A percentile compares a stretch with the other conserved stretches of the same genome.
These are phyloP conservation scores for Catostylus mosaicus DNA, from an alignment of 30 jellyfish, hydroid and myxozoan species.

Conservation along the genomic window DNA sequence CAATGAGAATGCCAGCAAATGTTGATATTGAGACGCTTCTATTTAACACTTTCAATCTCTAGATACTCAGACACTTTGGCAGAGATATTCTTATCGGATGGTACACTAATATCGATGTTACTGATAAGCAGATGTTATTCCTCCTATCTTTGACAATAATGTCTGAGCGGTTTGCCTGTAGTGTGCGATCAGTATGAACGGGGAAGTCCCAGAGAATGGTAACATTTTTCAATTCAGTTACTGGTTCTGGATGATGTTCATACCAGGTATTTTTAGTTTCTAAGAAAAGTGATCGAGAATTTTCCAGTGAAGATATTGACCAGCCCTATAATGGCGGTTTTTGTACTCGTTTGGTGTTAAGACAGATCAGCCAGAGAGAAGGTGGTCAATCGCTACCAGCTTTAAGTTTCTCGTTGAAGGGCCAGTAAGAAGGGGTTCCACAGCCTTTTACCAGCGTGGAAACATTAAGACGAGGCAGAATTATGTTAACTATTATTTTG, in stretches of 20 bases:
- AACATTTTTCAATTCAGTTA: slow-evolving; percentile 16
- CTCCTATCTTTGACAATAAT: slow-evolving; percentile 18
- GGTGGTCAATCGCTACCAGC: slow-evolving; percentile 32
- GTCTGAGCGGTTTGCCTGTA: slow-evolving; percentile 54
- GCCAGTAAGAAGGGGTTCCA: too few species aligned
- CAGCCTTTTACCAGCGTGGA: too few species aligned
- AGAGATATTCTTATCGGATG: slow-evolving; percentile 29
- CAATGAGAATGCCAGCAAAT: too few species aligned
- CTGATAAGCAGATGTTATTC: slow-evolving; percentile 7
- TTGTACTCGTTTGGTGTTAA: slow-evolving; percentile 35
- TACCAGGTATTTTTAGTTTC: slow-evolving; percentile 15
- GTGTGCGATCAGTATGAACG: slow-evolving; percentile 30
- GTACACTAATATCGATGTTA: slow-evolving; percentile 41
- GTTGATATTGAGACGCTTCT: slow-evolving; percentile 11
- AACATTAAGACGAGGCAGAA: too few species aligned
- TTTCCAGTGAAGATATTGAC: slow-evolving; percentile 22
- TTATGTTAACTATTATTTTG: too few species aligned
- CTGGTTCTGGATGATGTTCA: slow-evolving; percentile 45
- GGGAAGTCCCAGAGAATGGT: slow-evolving; percentile 44
- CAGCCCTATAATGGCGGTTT: slow-evolving; percentile 13
- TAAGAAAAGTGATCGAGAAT: slow-evolving; percentile 5
- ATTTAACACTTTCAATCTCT: slow-evolving; percentile 3
- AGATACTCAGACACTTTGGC: slow-evolving; percentile 22
- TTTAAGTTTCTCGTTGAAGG: too few species aligned
- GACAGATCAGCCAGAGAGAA: slow-evolving; percentile 17